A percentile compares a stretch with the other conserved stretches of the same genome.
Conservation (phyloP, 2,888 invertebrate species). For the Bibio marci region DNA sequence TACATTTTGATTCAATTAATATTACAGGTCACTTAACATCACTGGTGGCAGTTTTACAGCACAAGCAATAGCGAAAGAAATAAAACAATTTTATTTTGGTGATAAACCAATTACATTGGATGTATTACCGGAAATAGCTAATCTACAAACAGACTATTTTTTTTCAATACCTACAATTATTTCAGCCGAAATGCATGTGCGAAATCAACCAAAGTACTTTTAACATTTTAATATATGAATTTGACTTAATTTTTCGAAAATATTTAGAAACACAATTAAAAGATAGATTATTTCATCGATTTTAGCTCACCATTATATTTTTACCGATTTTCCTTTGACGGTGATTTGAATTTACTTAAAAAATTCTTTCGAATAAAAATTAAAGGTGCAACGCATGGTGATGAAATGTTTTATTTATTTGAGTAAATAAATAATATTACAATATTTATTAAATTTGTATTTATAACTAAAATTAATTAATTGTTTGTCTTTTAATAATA, state of each 20-base stretch:
- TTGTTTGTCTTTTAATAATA: too few relatives aligned
- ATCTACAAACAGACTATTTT: constrained; percentile 33
- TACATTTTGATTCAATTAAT: too few relatives aligned
- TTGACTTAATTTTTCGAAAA: too few relatives aligned
- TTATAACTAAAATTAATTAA: too few relatives aligned
- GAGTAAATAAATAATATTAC: constrained; percentile 16
- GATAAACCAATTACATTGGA: constrained; percentile 24
- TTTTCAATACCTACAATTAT: constrained; percentile 19
- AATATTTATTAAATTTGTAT: too few relatives aligned
- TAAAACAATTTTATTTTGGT: constrained; percentile 31
- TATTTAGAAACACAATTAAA: too few relatives aligned
- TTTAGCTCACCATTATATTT: constrained; percentile 31
- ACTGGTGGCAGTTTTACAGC: constrained; percentile 13
- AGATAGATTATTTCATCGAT: too few relatives aligned
- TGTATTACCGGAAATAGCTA: constrained; percentile 27
- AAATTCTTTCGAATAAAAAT: constrained; percentile 19
- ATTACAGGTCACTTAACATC: constrained; percentile 13
- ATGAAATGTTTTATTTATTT: constrained; percentile 41
- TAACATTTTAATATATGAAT: too few relatives aligned
- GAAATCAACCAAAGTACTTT: constrained; percentile 12
- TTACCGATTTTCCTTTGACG: constrained; percentile 39
- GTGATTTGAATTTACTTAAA: constrained; percentile 35
- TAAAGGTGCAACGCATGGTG: constrained; percentile 39
- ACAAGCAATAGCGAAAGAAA: constrained; percentile 14
- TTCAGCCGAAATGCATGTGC: constrained; percentile 18